A percentile compares a stretch with the other conserved stretches of the same genome.
These are phyloP conservation scores for Brachyptera putata DNA, from an alignment of 2,888 invertebrate species.

Conservation along the genomic window DNA sequence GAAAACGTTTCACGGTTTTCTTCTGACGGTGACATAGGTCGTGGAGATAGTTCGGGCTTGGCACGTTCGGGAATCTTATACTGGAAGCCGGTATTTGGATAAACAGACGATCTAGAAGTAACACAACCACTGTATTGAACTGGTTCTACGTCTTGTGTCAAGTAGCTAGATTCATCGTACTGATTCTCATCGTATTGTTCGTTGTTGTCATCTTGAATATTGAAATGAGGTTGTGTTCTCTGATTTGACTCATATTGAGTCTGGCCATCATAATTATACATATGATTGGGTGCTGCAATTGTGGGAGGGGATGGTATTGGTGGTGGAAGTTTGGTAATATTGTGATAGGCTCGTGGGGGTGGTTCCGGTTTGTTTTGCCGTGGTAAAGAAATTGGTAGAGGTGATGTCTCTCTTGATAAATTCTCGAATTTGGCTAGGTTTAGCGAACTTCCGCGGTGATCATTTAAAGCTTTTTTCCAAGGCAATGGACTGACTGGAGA, in stretches of 20 bases:
- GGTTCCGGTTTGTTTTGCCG: slow-evolving; percentile 27
- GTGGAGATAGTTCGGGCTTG: slow-evolving; percentile 4
- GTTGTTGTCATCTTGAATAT: not conserved
- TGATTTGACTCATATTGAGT: not conserved
- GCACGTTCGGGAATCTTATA: slow-evolving; percentile 3
- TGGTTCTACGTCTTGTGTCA: not conserved
- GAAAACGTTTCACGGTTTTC: not conserved
- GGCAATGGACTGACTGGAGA: slow-evolving; percentile 33
- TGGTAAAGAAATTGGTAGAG: slow-evolving; percentile 29
- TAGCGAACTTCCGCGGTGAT: slow-evolving; percentile 21
- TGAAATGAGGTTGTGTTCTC: not conserved
- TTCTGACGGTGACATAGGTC: not conserved
- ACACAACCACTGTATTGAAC: slow-evolving; percentile 30
- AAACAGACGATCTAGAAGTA: slow-evolving; percentile 24
- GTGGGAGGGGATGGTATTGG: slow-evolving; percentile 34
- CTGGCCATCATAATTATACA: slow-evolving; percentile 38
- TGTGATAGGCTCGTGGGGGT: slow-evolving; percentile 26
- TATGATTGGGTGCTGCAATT: slow-evolving; percentile 49
- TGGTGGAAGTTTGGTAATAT: slow-evolving; percentile 16
- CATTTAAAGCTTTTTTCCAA: slow-evolving; percentile 29
- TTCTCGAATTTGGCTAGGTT: slow-evolving; percentile 34
- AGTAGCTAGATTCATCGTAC: not conserved
- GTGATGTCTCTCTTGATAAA: slow-evolving; percentile 30
- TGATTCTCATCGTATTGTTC: not conserved
- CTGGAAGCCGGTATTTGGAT: slow-evolving; percentile 22